Evolutionary conservation across 2,888 invertebrate species (phyloP).

Genomic region (Plebejus melissa): DNA sequence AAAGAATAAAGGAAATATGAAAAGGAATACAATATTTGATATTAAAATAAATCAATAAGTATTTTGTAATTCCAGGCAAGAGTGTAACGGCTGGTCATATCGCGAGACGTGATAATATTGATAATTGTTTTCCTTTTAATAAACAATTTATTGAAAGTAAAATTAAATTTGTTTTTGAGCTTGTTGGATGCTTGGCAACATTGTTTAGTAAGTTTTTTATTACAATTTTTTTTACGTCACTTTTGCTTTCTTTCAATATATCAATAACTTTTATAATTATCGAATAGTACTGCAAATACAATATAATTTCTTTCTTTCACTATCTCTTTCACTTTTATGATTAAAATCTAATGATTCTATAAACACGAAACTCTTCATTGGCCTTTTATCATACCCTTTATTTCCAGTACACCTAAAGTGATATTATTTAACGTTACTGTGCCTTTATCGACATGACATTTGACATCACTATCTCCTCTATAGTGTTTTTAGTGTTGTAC

Average conservation of each 20-base stretch:
- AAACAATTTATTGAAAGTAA: background rate
- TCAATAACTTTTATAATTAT: background rate
- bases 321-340: background rate
- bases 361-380: background rate
- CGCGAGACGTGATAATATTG: conserved; percentile 16
- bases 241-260: background rate
- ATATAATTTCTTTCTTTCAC: background rate
- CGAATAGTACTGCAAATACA: background rate
- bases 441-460: conserved; percentile 47
- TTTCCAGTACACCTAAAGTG: background rate
- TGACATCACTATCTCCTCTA: conserved; percentile 53
- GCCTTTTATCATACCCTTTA: background rate
- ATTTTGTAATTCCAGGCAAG: conserved; percentile 21
- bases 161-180: background rate
- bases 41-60: conserved; percentile 13
- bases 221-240: background rate
- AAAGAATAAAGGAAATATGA: too few species aligned
- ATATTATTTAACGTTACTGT: conserved; percentile 11
- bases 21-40: background rate
- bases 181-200: background rate
- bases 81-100: conserved; percentile 21
- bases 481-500: conserved; percentile 61
- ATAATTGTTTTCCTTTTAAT: conserved; percentile 18
- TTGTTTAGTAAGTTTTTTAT: background rate
- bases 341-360: background rate